Conservation (phyloP, 1,140 invertebrate genomes). For the Zaprionus camerounensis region DNA sequence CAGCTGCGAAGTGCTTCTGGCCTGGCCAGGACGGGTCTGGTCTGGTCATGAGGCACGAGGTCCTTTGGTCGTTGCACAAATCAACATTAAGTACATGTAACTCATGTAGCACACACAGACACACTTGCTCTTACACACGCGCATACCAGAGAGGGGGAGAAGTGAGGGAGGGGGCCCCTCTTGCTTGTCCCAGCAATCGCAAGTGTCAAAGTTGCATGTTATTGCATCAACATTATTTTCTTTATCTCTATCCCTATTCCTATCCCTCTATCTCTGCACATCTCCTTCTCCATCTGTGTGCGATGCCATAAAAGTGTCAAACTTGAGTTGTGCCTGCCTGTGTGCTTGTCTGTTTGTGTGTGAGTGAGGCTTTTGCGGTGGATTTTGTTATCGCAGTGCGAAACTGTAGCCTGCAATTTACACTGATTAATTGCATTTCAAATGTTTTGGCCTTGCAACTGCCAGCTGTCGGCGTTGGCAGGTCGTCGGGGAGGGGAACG, state of each 20-base stretch:
- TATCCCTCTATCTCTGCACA: neutral
- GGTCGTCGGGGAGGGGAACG: neutral
- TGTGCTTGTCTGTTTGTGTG: neutral
- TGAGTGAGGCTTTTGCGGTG: conserved; percentile 38
- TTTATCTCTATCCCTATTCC: conserved; percentile 14
- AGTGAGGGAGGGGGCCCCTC: neutral
- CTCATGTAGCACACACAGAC: conserved; percentile 45
- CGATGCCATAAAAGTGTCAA: conserved; percentile 46
- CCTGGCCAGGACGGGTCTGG: conserved; percentile 28
- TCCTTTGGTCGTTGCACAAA: conserved; percentile 64
- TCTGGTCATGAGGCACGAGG: conserved; percentile 38
- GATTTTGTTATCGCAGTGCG: conserved; percentile 52
- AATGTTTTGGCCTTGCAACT: conserved; percentile 53
- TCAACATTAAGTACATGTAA: conserved; percentile 81
- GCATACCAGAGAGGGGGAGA: neutral
- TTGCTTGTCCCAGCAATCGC: conserved; percentile 30
- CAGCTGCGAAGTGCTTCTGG: conserved; percentile 31
- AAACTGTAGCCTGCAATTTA: conserved; percentile 55
- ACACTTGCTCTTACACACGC: conserved; percentile 4
- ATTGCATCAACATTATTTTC: conserved; percentile 76
- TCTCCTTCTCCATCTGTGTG: conserved; percentile 23
- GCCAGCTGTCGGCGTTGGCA: conserved; percentile 16
- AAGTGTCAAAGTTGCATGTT: conserved; percentile 79
- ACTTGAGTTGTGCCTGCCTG: conserved; percentile 26
- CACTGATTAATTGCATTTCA: conserved; percentile 79